phyloP scores from a whole-genome alignment of 1,140 invertebrate species.

The Ruditapes philippinarum region DNA sequence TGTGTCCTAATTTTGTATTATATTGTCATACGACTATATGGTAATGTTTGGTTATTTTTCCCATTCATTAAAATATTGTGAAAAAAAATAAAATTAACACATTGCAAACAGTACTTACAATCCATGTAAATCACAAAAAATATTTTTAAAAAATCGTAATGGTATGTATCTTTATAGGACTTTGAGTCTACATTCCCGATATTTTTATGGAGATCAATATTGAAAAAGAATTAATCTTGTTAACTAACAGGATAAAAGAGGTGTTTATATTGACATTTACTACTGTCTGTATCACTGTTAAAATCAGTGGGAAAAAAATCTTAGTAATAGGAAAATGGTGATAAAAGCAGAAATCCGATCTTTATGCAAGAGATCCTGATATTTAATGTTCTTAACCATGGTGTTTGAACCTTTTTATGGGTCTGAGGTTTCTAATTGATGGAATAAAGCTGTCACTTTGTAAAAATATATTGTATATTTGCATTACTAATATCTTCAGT shows the following conservation, averaged over 20 bases:
- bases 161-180: too few species aligned
- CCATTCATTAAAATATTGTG: too few species aligned
- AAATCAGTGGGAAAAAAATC: neutral
- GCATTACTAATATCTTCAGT: slow-evolving; percentile 28
- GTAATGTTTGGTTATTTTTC: too few species aligned
- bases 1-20: too few species aligned
- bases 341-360: slow-evolving; percentile 22
- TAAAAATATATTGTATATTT: slow-evolving; percentile 27
- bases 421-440: slow-evolving; percentile 26
- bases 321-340: neutral
- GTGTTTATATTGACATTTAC: slow-evolving; percentile 13
- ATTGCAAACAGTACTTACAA: too few species aligned
- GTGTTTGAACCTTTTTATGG: slow-evolving; percentile 2
- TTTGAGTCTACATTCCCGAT: too few species aligned
- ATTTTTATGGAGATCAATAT: too few species aligned
- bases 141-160: too few species aligned
- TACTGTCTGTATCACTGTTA: neutral
- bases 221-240: slow-evolving; percentile 2
- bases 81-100: too few species aligned
- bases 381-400: neutral
- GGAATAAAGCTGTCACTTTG: slow-evolving; percentile 1
- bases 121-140: too few species aligned
- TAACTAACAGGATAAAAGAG: slow-evolving; percentile 17
- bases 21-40: too few species aligned
- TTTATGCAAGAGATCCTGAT: slow-evolving; percentile 19